phyloP scores from a whole-genome alignment of 2,888 invertebrate genomes.

The Stenoptilia bipunctidactyla region DNA sequence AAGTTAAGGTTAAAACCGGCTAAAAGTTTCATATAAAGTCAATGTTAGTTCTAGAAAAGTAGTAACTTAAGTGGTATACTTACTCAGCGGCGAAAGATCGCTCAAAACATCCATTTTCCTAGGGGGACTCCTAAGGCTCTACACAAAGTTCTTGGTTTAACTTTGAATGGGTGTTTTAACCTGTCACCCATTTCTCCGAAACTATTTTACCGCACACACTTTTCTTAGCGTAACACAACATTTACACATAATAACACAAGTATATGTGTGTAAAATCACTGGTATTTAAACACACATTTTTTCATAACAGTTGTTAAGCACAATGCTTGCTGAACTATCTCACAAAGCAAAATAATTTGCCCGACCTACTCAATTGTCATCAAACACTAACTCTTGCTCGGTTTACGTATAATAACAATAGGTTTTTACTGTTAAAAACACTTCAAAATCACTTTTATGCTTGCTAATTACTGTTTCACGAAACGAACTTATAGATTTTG shows the following conservation, averaged over 20 bases:
- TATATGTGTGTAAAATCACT: constrained; percentile 13
- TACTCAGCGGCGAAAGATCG: constrained; percentile 51
- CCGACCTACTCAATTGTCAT: constrained; percentile 15
- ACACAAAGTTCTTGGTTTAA: constrained; percentile 43
- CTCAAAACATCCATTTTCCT: constrained; percentile 55
- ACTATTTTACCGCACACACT: constrained; percentile 23
- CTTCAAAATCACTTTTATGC: too few relatives aligned
- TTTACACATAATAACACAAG: not conserved
- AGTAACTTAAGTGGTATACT: constrained; percentile 31
- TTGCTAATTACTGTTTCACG: too few relatives aligned
- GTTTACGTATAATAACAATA: too few relatives aligned
- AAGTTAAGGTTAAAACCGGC: too few relatives aligned
- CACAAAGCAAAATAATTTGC: constrained; percentile 18
- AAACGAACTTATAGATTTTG: too few relatives aligned
- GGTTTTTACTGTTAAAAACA: too few relatives aligned
- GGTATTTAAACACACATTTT: constrained; percentile 39
- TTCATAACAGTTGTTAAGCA: constrained; percentile 31
- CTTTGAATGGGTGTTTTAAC: constrained; percentile 55
- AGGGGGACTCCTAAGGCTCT: constrained; percentile 20
- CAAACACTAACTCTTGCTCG: too few relatives aligned
- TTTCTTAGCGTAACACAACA: constrained; percentile 16
- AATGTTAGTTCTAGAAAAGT: too few relatives aligned
- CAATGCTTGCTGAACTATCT: constrained; percentile 22
- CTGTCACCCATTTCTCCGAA: constrained; percentile 62
- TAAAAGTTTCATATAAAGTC: too few relatives aligned